phyloP scores from a whole-genome alignment of 2,888 invertebrate species.

The Aporophyla lueneburgensis region DNA sequence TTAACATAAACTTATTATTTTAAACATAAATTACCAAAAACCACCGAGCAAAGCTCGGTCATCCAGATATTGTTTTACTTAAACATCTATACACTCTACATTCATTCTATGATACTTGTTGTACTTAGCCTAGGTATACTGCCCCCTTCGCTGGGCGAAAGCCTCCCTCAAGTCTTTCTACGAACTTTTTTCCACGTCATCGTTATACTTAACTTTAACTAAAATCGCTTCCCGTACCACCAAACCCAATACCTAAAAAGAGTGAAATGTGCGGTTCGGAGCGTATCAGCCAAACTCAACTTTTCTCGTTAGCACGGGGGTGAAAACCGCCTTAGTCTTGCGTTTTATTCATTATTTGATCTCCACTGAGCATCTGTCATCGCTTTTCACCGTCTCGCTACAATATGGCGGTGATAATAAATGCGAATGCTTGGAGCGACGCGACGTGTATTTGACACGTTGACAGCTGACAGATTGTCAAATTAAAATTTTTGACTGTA shows the following conservation, averaged over 20 bases:
- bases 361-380: slow-evolving; percentile 84
- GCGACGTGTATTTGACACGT: slow-evolving; percentile 52
- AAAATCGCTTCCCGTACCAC: slow-evolving; percentile 55
- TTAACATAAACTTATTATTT: too few species aligned
- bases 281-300: slow-evolving; percentile 86
- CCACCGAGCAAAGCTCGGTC: too few species aligned
- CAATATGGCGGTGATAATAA: slow-evolving; percentile 69
- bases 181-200: background rate
- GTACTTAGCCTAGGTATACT: too few species aligned
- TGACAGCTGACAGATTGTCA: slow-evolving; percentile 62
- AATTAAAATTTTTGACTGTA: slow-evolving; percentile 56
- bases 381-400: slow-evolving; percentile 71
- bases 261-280: slow-evolving; percentile 78
- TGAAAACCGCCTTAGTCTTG: slow-evolving; percentile 83
- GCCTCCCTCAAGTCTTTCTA: background rate
- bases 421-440: slow-evolving; percentile 58
- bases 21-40: too few species aligned
- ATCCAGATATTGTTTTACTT: too few species aligned
- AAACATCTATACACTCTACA: too few species aligned
- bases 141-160: too few species aligned
- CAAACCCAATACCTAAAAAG: slow-evolving; percentile 64
- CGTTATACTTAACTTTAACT: background rate
- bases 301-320: slow-evolving; percentile 86
- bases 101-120: too few species aligned
- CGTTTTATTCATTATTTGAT: slow-evolving; percentile 87